Evolutionary conservation across 2,888 invertebrate genomes (phyloP).

Genomic region (Cordilura impudica): DNA sequence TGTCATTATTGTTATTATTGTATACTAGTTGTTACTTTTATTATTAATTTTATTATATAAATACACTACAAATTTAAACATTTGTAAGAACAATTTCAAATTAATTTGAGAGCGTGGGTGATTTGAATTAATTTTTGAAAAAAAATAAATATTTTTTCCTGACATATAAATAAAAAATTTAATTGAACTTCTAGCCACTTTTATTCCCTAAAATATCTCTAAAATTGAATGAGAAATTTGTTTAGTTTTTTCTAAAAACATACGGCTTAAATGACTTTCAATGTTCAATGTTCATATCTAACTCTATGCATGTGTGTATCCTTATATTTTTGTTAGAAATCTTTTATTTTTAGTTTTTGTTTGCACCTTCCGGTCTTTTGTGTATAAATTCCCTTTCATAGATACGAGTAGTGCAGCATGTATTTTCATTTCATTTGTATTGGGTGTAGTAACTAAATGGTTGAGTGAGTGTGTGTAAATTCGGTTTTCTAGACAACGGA

Average conservation of each 20-base stretch:
- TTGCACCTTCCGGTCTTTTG: conserved; percentile 9
- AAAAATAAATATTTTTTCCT: no score
- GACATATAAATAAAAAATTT: no score
- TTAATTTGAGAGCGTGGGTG: no score
- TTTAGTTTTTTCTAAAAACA: neutral
- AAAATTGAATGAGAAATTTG: conserved; percentile 5
- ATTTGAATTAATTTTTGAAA: no score
- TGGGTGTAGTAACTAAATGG: no score
- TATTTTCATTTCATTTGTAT: neutral
- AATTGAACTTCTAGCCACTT: no score
- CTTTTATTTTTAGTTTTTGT: conserved; percentile 9
- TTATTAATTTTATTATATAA: no score
- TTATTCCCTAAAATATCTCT: neutral
- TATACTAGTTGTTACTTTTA: no score
- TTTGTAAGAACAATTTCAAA: no score
- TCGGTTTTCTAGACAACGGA: conserved; percentile 15
- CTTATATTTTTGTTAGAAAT: conserved; percentile 15
- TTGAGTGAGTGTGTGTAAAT: neutral
- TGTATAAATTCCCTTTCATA: neutral
- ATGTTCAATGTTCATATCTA: neutral
- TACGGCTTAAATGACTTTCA: neutral
- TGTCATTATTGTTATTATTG: no score
- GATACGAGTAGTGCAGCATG: neutral
- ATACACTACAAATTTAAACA: no score
- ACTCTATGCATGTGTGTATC: neutral